Evolutionary conservation across 2,797 vertebrate genomes (phyloP).

Genomic region (Kryptopterus vitreolus): DNA sequence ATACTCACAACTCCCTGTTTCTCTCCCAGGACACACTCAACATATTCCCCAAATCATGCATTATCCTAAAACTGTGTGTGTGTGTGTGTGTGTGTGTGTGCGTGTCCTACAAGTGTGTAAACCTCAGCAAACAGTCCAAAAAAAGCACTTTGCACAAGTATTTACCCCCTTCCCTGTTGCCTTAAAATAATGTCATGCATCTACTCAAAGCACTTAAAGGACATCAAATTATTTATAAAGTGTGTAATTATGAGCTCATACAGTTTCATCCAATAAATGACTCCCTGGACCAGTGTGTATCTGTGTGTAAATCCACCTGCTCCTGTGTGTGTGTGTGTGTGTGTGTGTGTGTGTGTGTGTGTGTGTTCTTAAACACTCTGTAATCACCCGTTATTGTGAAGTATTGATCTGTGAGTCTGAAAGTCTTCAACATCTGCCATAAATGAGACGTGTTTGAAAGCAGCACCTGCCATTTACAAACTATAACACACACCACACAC

Average conservation of each 20-base stretch:
- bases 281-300: not conserved
- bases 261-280: not conserved
- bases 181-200: too few species aligned
- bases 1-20: not conserved
- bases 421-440: slow-evolving; percentile 2
- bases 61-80: not conserved
- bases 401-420: not conserved
- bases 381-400: not conserved
- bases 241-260: not conserved
- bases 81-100: not conserved
- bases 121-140: not conserved
- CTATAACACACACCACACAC: not conserved
- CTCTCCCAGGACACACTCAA: not conserved
- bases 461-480: slow-evolving; percentile 27
- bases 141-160: not conserved
- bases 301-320: not conserved
- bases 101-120: not conserved
- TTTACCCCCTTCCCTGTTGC: not conserved
- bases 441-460: slow-evolving; percentile 4
- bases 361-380: not conserved
- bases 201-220: too few species aligned
- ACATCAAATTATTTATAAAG: not conserved
- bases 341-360: not conserved
- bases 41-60: not conserved
- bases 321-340: not conserved